phyloP scores from a whole-genome alignment of 2,113 vertebrate species.

The Taxidea taxus region DNA sequence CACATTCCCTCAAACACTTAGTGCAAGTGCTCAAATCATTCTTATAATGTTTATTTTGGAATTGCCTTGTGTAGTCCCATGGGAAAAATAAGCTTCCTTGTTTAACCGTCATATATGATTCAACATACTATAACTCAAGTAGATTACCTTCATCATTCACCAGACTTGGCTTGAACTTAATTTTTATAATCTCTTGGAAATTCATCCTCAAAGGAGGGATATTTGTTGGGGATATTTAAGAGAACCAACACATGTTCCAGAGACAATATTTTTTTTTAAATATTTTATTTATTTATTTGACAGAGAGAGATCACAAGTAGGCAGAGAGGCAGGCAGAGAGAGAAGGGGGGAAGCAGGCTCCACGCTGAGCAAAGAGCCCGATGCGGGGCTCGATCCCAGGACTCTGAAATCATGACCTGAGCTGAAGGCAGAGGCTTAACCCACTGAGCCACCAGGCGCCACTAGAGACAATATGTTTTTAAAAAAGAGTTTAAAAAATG shows the following conservation, averaged over 20 bases:
- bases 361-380: no score
- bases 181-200: not conserved
- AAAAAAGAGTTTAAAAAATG: not conserved
- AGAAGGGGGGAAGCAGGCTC: no score
- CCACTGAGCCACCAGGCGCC: no score
- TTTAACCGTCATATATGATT: not conserved
- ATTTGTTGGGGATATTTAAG: not conserved
- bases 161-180: not conserved
- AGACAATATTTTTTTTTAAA: not conserved
- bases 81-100: not conserved
- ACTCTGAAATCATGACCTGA: no score
- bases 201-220: not conserved
- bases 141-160: not conserved
- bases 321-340: no score
- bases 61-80: not conserved
- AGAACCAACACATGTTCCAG: constrained; percentile 13
- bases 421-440: no score
- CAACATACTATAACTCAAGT: not conserved
- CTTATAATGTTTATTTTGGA: constrained; percentile 28
- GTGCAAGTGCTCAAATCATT: not conserved
- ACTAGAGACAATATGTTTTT: not conserved
- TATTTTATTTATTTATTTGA: no score
- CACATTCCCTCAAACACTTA: not conserved
- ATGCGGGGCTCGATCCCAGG: no score
- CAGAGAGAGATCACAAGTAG: no score